Percentiles rank a stretch among this genome's conserved stretches.
These are phyloP conservation scores for Gila orcuttii DNA, from an alignment of 2,113 vertebrate genomes.

Conservation along the genomic window DNA sequence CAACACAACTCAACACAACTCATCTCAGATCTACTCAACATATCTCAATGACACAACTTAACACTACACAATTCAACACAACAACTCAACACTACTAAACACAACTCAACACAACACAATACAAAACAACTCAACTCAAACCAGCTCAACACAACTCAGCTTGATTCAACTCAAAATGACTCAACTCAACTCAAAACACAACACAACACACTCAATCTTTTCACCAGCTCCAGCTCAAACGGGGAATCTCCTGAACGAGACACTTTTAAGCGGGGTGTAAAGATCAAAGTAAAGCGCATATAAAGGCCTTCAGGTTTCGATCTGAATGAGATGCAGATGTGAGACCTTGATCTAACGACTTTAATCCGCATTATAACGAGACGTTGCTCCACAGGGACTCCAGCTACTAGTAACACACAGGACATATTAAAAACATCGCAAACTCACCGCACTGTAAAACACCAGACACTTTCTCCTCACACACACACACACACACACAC, in stretches of 20 bases:
- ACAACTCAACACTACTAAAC: background rate
- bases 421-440: conserved; percentile 63
- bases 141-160: background rate
- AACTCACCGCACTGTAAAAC: conserved; percentile 47
- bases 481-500: no score
- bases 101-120: background rate
- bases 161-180: background rate
- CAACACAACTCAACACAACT: background rate
- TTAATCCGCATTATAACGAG: conserved; percentile 69
- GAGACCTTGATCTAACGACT: conserved; percentile 50
- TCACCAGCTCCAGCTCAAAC: conserved; percentile 52
- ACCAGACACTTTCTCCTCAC: background rate
- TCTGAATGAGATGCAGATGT: conserved; percentile 76
- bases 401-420: conserved; percentile 54
- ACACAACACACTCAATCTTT: conserved; percentile 51
- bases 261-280: conserved; percentile 62
- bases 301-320: conserved; percentile 51
- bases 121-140: background rate
- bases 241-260: conserved; percentile 58
- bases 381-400: conserved; percentile 49
- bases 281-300: conserved; percentile 67
- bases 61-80: background rate
- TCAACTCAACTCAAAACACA: background rate
- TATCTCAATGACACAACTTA: background rate
- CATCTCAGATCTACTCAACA: background rate